Percentiles rank a stretch among this genome's conserved stretches.
These are phyloP conservation scores for Aspidapion aeneum DNA, from an alignment of 2,888 invertebrate species.

Conservation along the genomic window DNA sequence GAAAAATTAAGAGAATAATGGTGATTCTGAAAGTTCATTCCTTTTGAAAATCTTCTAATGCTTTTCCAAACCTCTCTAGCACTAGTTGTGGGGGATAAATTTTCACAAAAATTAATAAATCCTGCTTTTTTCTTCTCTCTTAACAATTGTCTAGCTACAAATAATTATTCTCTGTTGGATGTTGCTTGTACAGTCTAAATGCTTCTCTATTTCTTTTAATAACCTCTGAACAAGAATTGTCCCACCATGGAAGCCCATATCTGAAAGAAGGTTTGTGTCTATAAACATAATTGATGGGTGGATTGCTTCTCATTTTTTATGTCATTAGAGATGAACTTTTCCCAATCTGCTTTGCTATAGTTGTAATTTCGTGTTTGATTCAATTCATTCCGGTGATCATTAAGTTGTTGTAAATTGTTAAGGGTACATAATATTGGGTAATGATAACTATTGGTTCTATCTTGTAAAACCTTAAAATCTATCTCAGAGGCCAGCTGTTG, in stretches of 20 bases:
- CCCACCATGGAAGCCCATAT: constrained; percentile 1
- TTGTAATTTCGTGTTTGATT: not conserved
- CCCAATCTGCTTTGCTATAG: constrained; percentile 3
- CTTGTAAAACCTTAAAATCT: not conserved
- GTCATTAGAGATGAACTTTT: too few relatives aligned
- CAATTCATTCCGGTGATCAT: not conserved
- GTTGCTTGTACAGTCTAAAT: not conserved
- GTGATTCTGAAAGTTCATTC: not conserved
- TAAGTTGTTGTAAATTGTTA: not conserved
- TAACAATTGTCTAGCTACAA: not conserved
- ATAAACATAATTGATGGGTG: too few relatives aligned
- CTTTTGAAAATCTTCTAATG: too few relatives aligned
- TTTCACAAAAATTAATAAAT: not conserved
- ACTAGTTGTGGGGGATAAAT: not conserved
- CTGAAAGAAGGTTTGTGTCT: too few relatives aligned
- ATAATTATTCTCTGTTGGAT: not conserved
- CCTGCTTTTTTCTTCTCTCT: not conserved
- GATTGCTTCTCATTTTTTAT: too few relatives aligned
- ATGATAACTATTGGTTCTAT: not conserved
- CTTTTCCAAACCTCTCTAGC: too few relatives aligned
- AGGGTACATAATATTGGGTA: not conserved
- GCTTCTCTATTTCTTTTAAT: not conserved
- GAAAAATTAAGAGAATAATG: not conserved
- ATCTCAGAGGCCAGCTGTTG: not conserved
- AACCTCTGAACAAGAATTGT: not conserved